These are phyloP conservation scores for Stomatorhinus ivindoensis DNA, from an alignment of 2,113 vertebrate species.

Conservation along the genomic window DNA sequence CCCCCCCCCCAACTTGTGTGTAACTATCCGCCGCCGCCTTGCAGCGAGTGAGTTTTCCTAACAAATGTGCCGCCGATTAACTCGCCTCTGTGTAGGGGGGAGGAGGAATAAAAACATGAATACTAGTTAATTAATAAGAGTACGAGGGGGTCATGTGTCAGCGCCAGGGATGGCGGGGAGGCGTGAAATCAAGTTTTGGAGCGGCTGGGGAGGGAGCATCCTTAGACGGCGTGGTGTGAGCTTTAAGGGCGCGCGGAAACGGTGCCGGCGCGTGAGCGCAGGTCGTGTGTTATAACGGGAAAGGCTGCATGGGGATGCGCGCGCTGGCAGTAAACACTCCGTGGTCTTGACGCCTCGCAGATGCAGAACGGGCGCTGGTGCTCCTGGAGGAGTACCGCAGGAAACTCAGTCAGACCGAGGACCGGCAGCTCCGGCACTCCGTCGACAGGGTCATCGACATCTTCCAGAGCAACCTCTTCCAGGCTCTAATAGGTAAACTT, in stretches of 20 bases:
- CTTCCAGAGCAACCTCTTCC: conserved; percentile 97
- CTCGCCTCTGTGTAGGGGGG: neutral
- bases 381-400: conserved; percentile 89
- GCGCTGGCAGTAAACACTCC: neutral
- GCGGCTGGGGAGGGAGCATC: neutral
- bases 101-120: neutral
- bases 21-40: neutral
- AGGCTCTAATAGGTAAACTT: conserved; percentile 83
- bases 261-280: neutral
- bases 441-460: conserved; percentile 94
- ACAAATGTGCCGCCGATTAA: neutral
- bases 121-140: neutral
- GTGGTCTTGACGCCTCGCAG: conserved; percentile 46
- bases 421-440: conserved; percentile 82
- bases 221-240: neutral
- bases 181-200: neutral
- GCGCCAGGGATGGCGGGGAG: neutral
- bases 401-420: conserved; percentile 78
- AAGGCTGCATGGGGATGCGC: neutral
- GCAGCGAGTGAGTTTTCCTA: neutral
- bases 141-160: neutral
- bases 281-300: neutral
- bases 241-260: neutral
- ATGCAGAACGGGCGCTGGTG: conserved; percentile 83
- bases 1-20: conserved; percentile 19